Evolutionary conservation across 2,888 invertebrate species (phyloP).

Genomic region (Cosmia pyralina): DNA sequence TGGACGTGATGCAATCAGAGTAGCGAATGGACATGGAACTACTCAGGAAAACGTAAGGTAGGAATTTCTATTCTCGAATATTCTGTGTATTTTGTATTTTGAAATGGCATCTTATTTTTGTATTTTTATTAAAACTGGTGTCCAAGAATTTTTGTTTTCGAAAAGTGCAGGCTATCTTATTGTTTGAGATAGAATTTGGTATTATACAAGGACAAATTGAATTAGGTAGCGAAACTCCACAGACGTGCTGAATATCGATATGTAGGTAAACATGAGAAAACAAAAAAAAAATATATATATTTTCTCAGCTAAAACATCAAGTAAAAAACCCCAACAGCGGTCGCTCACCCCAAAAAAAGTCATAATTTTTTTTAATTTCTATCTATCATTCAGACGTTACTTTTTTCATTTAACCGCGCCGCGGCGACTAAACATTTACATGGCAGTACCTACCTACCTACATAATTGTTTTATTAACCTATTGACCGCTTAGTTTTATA

Average conservation of each 20-base stretch:
- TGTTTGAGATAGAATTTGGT: not conserved
- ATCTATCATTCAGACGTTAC: not conserved
- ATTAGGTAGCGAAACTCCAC: no score
- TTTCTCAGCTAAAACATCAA: no score
- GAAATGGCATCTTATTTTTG: slow-evolving; percentile 35
- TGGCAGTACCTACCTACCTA: not conserved
- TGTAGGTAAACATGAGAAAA: no score
- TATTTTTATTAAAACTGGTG: slow-evolving; percentile 5
- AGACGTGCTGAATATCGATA: no score
- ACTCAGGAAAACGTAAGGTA: slow-evolving; percentile 42
- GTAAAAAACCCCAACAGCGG: no score
- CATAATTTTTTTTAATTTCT: no score
- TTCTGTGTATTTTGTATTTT: slow-evolving; percentile 43
- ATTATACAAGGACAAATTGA: no score
- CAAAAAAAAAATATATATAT: no score
- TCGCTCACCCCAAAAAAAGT: no score
- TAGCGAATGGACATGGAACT: slow-evolving; percentile 50
- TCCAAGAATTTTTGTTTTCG: not conserved
- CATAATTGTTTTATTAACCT: not conserved
- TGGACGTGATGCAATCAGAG: slow-evolving; percentile 66
- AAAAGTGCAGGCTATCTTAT: not conserved
- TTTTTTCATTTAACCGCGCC: not conserved
- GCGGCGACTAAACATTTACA: not conserved
- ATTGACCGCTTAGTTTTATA: no score
- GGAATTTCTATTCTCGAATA: slow-evolving; percentile 39